Evolutionary conservation across 1,140 invertebrate genomes (phyloP).

Genomic region (Polypedilum vanderplanki): DNA sequence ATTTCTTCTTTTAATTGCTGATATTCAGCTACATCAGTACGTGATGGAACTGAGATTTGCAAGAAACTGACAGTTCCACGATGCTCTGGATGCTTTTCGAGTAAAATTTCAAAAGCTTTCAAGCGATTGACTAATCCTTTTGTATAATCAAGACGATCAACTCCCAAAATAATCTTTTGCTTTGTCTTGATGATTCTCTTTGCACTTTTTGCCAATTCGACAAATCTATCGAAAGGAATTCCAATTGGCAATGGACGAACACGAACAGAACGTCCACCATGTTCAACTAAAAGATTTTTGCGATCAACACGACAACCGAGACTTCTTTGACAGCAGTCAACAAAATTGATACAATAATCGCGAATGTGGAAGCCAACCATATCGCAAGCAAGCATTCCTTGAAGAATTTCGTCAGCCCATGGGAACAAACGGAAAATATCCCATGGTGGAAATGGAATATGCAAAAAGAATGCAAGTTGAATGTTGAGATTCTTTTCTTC

Average conservation of each 20-base stretch:
- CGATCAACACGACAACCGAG: slow-evolving; percentile 81
- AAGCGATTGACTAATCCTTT: slow-evolving; percentile 82
- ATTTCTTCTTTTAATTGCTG: slow-evolving; percentile 86
- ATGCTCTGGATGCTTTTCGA: slow-evolving; percentile 81
- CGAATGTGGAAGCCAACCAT: slow-evolving; percentile 89
- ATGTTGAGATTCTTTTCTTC: slow-evolving; percentile 70
- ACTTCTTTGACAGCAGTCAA: slow-evolving; percentile 82
- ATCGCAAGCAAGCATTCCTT: slow-evolving; percentile 82
- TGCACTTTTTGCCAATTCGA: slow-evolving; percentile 69
- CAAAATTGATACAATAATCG: slow-evolving; percentile 86
- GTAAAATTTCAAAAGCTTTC: slow-evolving; percentile 72
- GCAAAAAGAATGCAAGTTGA: slow-evolving; percentile 83
- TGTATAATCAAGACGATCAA: slow-evolving; percentile 85
- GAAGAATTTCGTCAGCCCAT: slow-evolving; percentile 86
- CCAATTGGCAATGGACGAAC: slow-evolving; percentile 78
- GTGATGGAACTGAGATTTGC: slow-evolving; percentile 81
- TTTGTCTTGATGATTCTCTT: slow-evolving; percentile 62
- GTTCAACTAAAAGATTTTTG: slow-evolving; percentile 78
- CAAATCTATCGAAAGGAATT: slow-evolving; percentile 80
- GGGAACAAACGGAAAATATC: slow-evolving; percentile 84
- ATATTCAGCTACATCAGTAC: slow-evolving; percentile 85
- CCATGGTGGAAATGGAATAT: slow-evolving; percentile 89
- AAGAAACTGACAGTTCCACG: slow-evolving; percentile 73
- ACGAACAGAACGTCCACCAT: slow-evolving; percentile 74
- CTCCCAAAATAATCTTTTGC: slow-evolving; percentile 72